Evolutionary conservation across 2,113 vertebrate species (phyloP).

Genomic region (Mormyrus iriodes): DNA sequence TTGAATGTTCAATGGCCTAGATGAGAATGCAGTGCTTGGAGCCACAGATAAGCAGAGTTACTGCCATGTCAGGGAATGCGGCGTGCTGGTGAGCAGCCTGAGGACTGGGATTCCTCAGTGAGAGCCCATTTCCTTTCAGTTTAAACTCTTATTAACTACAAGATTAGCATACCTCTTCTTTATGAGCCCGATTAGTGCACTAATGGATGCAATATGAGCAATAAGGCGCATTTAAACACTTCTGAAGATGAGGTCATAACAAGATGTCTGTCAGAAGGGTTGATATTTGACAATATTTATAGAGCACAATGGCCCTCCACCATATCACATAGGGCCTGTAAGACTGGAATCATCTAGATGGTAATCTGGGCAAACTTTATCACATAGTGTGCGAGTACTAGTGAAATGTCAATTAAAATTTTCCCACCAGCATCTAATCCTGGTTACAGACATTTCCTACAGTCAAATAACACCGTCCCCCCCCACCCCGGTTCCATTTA

Average conservation of each 20-base stretch:
- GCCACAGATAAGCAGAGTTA: background rate
- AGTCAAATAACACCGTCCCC: no score
- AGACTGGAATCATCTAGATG: background rate
- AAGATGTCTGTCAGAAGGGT: background rate
- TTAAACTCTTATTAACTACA: background rate
- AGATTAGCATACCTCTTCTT: constrained; percentile 12
- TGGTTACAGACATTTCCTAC: background rate
- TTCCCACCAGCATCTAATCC: background rate
- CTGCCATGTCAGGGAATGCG: background rate
- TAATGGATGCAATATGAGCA: constrained; percentile 14
- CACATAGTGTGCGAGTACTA: background rate
- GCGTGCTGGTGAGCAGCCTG: background rate
- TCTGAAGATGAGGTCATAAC: background rate
- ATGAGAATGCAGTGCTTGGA: background rate
- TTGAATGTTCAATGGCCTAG: background rate
- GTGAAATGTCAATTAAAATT: background rate
- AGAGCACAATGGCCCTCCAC: background rate
- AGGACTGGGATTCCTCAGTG: background rate
- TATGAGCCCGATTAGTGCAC: background rate
- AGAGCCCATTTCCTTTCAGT: background rate
- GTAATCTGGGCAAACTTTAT: background rate
- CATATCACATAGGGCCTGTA: background rate
- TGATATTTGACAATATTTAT: background rate
- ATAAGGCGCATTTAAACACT: background rate
- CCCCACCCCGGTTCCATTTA: background rate